Conservation (phyloP, 2,113 vertebrate species). For the Ptyas mucosa region DNA sequence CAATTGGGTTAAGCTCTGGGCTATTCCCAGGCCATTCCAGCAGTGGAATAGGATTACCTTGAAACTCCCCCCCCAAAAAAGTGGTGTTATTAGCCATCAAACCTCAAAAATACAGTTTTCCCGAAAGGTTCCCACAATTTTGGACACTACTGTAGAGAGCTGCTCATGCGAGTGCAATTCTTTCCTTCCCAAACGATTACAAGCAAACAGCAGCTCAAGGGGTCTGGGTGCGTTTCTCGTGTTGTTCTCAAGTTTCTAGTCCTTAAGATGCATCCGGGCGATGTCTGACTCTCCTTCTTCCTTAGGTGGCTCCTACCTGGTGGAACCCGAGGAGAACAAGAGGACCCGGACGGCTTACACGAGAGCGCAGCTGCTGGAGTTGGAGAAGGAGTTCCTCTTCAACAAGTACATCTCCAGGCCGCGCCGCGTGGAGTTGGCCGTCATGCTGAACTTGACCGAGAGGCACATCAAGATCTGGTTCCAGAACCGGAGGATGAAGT, state of each 20-base stretch:
- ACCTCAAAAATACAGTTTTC: no score
- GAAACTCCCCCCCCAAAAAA: no score
- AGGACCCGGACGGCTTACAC: constrained; percentile 94
- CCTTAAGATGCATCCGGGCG: not conserved
- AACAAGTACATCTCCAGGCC: constrained; percentile 97
- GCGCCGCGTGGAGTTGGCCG: constrained; percentile 90
- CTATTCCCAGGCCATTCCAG: no score
- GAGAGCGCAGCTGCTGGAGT: constrained; percentile 90
- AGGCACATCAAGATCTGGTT: constrained; percentile 97
- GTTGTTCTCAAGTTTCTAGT: not conserved
- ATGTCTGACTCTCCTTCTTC: constrained; percentile 17
- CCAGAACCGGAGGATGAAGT: constrained; percentile 94
- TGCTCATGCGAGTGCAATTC: not conserved
- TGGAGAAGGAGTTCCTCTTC: constrained; percentile 97
- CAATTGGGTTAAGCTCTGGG: no score
- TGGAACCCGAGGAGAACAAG: constrained; percentile 91
- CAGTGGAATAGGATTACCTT: no score
- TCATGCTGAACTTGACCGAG: constrained; percentile 94
- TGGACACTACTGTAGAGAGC: not conserved
- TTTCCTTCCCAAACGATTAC: not conserved
- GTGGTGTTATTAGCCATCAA: no score
- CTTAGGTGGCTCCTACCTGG: constrained; percentile 76
- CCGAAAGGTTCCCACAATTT: no score
- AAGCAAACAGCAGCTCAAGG: not conserved
- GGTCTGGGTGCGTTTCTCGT: not conserved